phyloP scores from a whole-genome alignment of 2,113 vertebrate genomes.

The Bubo scandiacus region DNA sequence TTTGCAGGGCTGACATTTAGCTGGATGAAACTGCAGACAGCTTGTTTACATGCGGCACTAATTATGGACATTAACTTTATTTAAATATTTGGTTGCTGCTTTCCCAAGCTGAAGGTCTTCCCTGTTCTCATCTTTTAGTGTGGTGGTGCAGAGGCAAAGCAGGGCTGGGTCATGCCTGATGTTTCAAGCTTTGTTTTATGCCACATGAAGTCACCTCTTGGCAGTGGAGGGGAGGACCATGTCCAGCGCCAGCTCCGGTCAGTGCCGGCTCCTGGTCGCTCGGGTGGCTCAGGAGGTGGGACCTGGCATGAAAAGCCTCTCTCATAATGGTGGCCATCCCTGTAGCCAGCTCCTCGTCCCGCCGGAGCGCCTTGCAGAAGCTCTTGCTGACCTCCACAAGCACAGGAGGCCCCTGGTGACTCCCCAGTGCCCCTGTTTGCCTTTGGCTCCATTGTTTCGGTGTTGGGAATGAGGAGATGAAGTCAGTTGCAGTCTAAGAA shows the following conservation, averaged over 20 bases:
- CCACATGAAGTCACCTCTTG: neutral
- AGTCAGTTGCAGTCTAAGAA: neutral
- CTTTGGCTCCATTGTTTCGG: neutral
- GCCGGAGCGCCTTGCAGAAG: neutral
- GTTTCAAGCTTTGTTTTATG: neutral
- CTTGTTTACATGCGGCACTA: conserved; percentile 7
- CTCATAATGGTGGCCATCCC: accelerated
- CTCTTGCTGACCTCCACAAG: neutral
- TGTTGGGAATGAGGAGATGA: neutral
- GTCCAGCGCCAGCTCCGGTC: accelerated
- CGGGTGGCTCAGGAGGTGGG: neutral
- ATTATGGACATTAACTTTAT: neutral
- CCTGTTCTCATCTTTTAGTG: neutral
- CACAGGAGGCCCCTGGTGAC: neutral
- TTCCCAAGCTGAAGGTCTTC: neutral
- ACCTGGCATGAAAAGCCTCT: neutral
- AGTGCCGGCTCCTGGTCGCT: accelerated
- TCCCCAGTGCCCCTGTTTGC: neutral
- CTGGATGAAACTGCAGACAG: conserved; percentile 10
- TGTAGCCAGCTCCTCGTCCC: neutral
- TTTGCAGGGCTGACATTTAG: neutral
- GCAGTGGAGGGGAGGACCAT: neutral
- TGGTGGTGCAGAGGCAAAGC: neutral
- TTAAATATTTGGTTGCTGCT: neutral
- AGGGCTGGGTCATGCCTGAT: neutral